Conservation (phyloP, 2,888 invertebrate genomes). For the Charanyca ferruginea region DNA sequence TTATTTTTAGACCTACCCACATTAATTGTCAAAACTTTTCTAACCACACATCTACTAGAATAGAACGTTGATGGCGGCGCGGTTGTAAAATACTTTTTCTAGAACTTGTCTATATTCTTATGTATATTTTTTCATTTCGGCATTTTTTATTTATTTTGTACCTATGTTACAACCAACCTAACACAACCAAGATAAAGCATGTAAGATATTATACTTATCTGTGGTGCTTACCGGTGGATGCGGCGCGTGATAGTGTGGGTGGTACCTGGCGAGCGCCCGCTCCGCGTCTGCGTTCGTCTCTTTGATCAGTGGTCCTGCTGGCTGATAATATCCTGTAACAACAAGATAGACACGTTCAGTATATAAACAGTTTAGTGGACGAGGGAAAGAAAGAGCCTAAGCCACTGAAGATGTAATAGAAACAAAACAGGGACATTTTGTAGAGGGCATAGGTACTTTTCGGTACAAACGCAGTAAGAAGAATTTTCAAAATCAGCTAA, state of each 20-base stretch:
- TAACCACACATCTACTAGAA: too few species aligned
- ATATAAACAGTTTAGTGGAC: neutral
- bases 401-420: neutral
- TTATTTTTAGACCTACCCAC: too few species aligned
- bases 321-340: slow-evolving; percentile 96
- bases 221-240: slow-evolving; percentile 86
- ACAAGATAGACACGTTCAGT: slow-evolving; percentile 32
- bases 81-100: too few species aligned
- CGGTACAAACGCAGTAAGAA: neutral
- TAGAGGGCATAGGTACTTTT: neutral
- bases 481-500: neutral
- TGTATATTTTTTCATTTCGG: too few species aligned
- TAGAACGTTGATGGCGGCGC: too few species aligned
- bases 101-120: too few species aligned
- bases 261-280: slow-evolving; percentile 87
- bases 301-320: slow-evolving; percentile 97
- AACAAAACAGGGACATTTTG: neutral
- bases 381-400: neutral
- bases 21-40: too few species aligned
- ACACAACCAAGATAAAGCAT: too few species aligned
- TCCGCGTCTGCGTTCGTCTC: slow-evolving; percentile 89
- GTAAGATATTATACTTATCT: too few species aligned
- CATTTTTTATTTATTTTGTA: too few species aligned
- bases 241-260: slow-evolving; percentile 87
- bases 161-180: too few species aligned